Conservation (phyloP, 2,113 vertebrate genomes). For the Phodopus roborovskii region DNA sequence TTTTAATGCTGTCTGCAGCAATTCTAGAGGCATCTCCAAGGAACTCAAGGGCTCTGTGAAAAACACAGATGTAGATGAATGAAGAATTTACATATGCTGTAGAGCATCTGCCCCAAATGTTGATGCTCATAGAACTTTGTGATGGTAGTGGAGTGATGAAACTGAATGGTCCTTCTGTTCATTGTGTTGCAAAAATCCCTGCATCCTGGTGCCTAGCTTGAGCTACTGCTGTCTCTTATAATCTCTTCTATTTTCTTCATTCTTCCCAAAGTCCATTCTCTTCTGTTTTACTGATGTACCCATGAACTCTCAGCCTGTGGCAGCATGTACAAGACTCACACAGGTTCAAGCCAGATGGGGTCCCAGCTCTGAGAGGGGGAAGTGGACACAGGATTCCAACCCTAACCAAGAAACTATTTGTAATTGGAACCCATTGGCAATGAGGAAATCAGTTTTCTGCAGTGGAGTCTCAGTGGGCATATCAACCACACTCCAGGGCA, state of each 20-base stretch:
- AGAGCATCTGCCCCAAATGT: background rate
- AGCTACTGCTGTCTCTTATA: background rate
- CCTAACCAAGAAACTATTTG: background rate
- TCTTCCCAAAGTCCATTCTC: background rate
- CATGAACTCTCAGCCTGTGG: background rate
- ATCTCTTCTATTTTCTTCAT: background rate
- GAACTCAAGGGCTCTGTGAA: background rate
- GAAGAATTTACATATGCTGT: background rate
- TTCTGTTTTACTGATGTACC: background rate
- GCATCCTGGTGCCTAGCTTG: background rate
- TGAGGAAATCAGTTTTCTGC: background rate
- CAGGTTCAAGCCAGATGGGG: background rate
- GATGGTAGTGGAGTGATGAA: background rate
- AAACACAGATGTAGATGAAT: background rate
- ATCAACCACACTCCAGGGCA: background rate
- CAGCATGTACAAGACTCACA: background rate
- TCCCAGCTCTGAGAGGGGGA: background rate
- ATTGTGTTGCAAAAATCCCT: background rate
- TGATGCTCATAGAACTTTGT: slow-evolving; percentile 2
- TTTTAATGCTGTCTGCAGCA: background rate
- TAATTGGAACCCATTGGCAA: background rate
- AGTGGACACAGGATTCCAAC: background rate
- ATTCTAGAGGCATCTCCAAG: background rate
- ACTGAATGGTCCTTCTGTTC: background rate
- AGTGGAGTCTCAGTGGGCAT: background rate